Evolutionary conservation across 2,797 vertebrate genomes (phyloP).

Genomic region (Todus mexicanus): DNA sequence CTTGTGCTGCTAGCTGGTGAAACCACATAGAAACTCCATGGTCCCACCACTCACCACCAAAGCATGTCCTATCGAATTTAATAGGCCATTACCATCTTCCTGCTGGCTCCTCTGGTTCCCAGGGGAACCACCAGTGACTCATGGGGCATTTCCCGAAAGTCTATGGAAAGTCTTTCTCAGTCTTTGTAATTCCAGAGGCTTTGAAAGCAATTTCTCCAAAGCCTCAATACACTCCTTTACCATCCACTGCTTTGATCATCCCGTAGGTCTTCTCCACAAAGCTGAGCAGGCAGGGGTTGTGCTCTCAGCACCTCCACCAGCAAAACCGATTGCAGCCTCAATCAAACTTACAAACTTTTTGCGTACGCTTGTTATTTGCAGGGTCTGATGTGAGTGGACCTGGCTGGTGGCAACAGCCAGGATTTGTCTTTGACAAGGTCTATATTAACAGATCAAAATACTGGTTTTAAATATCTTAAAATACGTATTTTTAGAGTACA

Average conservation of each 20-base stretch:
- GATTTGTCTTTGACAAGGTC: neutral
- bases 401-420: neutral
- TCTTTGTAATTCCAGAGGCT: neutral
- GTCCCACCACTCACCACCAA: neutral
- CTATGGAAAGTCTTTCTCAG: neutral
- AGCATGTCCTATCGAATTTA: neutral
- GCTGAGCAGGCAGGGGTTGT: neutral
- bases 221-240: neutral
- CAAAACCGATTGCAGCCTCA: neutral
- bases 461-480: neutral
- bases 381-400: neutral
- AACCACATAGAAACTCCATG: neutral
- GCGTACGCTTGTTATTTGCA: neutral
- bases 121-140: neutral
- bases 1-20: neutral
- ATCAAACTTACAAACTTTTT: neutral
- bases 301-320: neutral
- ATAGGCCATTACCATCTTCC: neutral
- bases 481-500: neutral
- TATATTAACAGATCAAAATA: neutral
- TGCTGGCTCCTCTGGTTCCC: neutral
- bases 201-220: slow-evolving; percentile 5
- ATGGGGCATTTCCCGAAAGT: neutral
- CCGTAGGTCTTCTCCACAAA: neutral
- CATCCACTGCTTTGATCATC: neutral